A percentile compares a stretch with the other conserved stretches of the same genome.
phyloP scores from a whole-genome alignment of 2,797 vertebrate genomes.

The Morelia viridis region DNA sequence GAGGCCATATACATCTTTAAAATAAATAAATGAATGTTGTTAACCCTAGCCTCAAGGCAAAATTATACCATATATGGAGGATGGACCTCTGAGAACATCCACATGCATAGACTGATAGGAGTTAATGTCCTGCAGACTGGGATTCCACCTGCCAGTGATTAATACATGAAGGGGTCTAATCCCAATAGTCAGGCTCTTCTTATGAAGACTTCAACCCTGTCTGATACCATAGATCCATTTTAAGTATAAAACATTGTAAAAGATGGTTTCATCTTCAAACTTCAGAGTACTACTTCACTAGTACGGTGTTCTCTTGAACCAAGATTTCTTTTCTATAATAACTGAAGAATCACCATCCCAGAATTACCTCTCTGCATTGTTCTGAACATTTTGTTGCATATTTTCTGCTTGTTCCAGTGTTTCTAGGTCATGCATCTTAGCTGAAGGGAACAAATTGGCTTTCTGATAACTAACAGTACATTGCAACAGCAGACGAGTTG shows the following conservation, averaged over 20 bases:
- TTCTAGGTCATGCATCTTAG: neutral
- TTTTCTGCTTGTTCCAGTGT: neutral
- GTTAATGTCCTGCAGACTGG: neutral
- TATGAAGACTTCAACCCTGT: too few relatives aligned
- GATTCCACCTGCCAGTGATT: neutral
- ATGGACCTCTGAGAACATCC: neutral
- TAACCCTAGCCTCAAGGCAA: neutral
- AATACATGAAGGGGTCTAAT: too few relatives aligned
- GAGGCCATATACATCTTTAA: too few relatives aligned
- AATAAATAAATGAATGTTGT: neutral
- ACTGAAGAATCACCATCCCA: neutral
- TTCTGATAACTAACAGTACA: neutral
- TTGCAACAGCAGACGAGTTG: neutral
- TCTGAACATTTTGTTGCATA: neutral
- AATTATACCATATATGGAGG: neutral
- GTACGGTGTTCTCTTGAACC: neutral
- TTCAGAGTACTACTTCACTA: neutral
- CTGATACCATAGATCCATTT: neutral
- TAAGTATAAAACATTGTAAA: neutral
- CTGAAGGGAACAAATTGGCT: neutral
- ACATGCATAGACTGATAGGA: neutral
- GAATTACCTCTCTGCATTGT: neutral
- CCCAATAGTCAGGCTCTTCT: too few relatives aligned
- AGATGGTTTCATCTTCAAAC: too few relatives aligned
- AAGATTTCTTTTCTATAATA: neutral